Evolutionary conservation across 2,888 invertebrate genomes (phyloP).

Genomic region (Yponomeuta malinellus): DNA sequence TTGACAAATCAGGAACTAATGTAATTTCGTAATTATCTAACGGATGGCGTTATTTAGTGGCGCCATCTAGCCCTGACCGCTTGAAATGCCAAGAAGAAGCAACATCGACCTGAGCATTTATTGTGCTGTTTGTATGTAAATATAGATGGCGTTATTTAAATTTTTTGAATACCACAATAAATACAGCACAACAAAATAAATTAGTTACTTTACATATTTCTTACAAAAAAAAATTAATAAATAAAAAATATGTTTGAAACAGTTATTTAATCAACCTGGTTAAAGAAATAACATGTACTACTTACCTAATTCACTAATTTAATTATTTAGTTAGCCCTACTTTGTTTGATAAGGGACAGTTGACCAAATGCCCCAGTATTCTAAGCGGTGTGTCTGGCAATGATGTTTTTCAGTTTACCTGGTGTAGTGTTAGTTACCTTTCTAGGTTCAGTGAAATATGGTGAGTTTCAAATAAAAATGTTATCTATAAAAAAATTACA

Average conservation of each 20-base stretch:
- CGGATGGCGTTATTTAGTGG: too few relatives aligned
- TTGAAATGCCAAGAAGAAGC: too few relatives aligned
- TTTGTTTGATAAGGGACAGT: not conserved
- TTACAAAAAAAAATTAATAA: not conserved
- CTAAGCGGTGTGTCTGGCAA: not conserved
- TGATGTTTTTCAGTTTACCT: not conserved
- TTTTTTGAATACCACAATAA: not conserved
- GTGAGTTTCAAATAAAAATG: not conserved
- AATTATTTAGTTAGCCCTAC: not conserved
- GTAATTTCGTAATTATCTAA: too few relatives aligned
- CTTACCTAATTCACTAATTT: not conserved
- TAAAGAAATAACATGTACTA: not conserved
- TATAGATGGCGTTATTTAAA: not conserved
- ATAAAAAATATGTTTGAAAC: too few relatives aligned
- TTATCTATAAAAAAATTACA: too few relatives aligned
- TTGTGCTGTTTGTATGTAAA: too few relatives aligned
- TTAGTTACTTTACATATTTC: not conserved
- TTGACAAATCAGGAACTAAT: too few relatives aligned
- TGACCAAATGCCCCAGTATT: not conserved
- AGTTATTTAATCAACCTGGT: not conserved
- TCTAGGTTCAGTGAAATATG: constrained; percentile 3
- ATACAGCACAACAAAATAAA: too few relatives aligned
- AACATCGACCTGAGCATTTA: too few relatives aligned
- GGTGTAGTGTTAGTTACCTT: not conserved
- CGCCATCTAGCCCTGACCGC: too few relatives aligned